Evolutionary conservation across 35 echinoderm and acorn worm species (phyloP), one percentile per base, ranked within the genome.

Genomic region (Diadema setosum): DNA sequence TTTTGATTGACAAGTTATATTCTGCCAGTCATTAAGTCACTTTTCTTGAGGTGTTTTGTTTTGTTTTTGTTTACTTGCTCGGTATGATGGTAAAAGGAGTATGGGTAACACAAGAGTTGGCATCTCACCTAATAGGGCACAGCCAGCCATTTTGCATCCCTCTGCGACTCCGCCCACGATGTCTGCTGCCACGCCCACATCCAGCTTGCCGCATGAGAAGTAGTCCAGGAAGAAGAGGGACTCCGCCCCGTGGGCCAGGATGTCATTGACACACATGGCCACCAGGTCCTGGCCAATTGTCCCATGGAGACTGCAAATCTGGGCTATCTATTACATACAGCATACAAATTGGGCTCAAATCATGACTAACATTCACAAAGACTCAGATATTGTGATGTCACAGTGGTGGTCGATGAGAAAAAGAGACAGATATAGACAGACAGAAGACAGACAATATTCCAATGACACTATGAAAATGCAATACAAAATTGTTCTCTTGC

Each of bases 221-320:
- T 99, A 99, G 90, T 95, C 96, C 46, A 95, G 55, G 75, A 95
- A 99, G 58, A 92, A 99, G 23, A 99, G 76, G 4, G 96, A 81
- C 90, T 99, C 96, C 23, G 96, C 96, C 46, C 92, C 96, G 81
- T 99, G 85, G 1, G 93, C 92, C 44, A 99, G 57, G 42, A 95
- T 83, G 85, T 99, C 92, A 84, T 99, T 99, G 18, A 94, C 96
- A 65, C 92, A 99, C 96, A 99, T 99, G 27, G 96, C 96, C 29
- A 99, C 96, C 6, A 99, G 50, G 41, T 99, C 93, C 39, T 84
- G 65, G 26, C 96, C 96, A 33, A 99, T 81, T 42, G 92, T 99
- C 1, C 45, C 32, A 59, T 98, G 96, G 35, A 95, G 70, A 14
- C 67, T 64, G 76, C 84, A 94, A 6, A 88, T 52, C 42, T 94